Percentiles rank a stretch among this genome's conserved stretches.
These are phyloP conservation scores for Gallirallus australis DNA, from an alignment of 2,797 vertebrate species.

Conservation along the genomic window DNA sequence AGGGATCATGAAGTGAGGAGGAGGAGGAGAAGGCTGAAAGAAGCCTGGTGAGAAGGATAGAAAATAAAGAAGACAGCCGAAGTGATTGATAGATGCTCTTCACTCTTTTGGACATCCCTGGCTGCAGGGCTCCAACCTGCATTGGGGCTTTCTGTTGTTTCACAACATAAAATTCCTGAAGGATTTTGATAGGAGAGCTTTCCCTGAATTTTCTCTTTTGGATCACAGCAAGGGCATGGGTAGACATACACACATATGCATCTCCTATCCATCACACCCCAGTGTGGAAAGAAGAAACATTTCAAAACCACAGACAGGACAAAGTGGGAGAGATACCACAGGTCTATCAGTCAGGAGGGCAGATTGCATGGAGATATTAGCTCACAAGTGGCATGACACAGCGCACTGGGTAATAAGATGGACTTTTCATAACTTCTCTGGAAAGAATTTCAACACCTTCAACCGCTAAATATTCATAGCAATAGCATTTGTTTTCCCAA, in stretches of 20 bases:
- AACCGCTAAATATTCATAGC: neutral
- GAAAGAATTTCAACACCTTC: neutral
- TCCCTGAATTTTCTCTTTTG: neutral
- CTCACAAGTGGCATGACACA: neutral
- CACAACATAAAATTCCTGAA: neutral
- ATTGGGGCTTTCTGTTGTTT: neutral
- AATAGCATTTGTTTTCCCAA: neutral
- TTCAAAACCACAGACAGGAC: neutral
- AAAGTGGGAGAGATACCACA: neutral
- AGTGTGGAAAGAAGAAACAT: neutral
- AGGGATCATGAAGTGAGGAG: neutral
- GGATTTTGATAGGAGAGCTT: neutral
- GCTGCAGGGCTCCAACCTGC: neutral
- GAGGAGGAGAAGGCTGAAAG: conserved; percentile 10
- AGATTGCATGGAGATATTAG: neutral
- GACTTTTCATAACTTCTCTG: neutral
- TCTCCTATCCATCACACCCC: neutral
- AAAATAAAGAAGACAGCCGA: neutral
- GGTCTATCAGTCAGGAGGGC: neutral
- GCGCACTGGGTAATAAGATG: neutral
- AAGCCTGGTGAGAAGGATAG: neutral
- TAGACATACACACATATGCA: neutral
- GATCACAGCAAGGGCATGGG: neutral
- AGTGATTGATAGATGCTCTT: neutral
- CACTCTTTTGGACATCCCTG: neutral